Percentiles rank a stretch among this genome's conserved stretches.
These are phyloP conservation scores for Melinaea marsaeus DNA, from an alignment of 2,888 invertebrate species.

Conservation along the genomic window DNA sequence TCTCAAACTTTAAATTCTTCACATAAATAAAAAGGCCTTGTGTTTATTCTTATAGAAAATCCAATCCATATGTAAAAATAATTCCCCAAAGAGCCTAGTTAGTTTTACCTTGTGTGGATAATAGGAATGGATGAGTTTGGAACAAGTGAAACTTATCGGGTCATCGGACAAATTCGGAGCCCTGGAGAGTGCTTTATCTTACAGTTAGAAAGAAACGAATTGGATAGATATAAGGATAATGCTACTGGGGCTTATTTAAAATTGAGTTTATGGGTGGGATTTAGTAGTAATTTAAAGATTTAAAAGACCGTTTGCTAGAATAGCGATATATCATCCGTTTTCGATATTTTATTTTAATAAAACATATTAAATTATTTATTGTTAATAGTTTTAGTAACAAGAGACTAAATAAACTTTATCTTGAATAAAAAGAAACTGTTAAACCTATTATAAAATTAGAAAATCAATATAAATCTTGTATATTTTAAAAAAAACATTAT, in stretches of 20 bases:
- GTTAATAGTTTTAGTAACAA: too few relatives aligned
- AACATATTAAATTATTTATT: too few relatives aligned
- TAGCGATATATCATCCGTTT: too few relatives aligned
- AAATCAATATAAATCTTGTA: too few relatives aligned
- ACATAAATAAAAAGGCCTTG: not conserved
- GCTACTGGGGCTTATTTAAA: not conserved
- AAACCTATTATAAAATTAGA: too few relatives aligned
- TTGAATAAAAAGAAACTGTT: too few relatives aligned
- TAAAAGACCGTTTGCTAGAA: too few relatives aligned
- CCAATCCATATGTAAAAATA: slow-evolving; percentile 12
- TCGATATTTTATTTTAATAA: too few relatives aligned
- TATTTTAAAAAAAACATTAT: too few relatives aligned
- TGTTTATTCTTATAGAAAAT: not conserved
- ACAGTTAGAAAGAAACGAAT: slow-evolving; percentile 5
- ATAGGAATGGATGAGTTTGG: slow-evolving; percentile 23
- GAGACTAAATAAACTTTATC: too few relatives aligned
- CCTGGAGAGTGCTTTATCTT: slow-evolving; percentile 24
- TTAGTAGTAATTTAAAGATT: not conserved
- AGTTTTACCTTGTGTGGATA: slow-evolving; percentile 12
- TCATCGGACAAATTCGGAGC: slow-evolving; percentile 20
- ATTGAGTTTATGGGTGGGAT: not conserved
- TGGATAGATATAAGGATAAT: not conserved
- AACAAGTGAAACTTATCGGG: slow-evolving; percentile 18
- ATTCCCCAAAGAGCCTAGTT: slow-evolving; percentile 15
- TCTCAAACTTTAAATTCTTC: not conserved